These are phyloP conservation scores for Carassius gibelio DNA, from an alignment of 2,113 vertebrate species.

Conservation along the genomic window DNA sequence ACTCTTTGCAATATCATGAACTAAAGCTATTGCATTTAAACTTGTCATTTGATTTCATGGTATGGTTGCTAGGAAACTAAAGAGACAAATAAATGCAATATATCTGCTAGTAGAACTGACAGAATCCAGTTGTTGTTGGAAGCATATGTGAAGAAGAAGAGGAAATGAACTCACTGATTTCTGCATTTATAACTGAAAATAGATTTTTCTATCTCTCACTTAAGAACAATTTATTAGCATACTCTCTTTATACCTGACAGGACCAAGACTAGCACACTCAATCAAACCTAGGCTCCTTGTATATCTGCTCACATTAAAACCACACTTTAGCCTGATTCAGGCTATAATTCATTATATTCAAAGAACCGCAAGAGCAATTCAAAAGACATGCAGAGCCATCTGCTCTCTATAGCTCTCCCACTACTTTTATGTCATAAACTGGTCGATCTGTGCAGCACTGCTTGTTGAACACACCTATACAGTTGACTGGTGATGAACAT, in stretches of 20 bases:
- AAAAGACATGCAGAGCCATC: no score
- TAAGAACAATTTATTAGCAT: not conserved
- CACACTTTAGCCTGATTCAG: not conserved
- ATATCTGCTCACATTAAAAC: not conserved
- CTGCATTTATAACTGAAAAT: not conserved
- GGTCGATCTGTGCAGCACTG: no score
- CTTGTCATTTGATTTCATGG: not conserved
- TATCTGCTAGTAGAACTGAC: not conserved
- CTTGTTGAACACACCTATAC: no score
- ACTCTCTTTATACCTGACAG: not conserved
- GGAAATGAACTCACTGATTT: not conserved
- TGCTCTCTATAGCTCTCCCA: no score
- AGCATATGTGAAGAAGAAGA: not conserved
- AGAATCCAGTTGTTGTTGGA: not conserved
- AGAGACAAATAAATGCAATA: not conserved
- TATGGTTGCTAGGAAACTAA: not conserved
- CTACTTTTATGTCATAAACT: no score
- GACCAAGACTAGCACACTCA: not conserved
- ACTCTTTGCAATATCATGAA: not conserved
- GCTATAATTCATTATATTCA: no score
- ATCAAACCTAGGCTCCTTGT: not conserved
- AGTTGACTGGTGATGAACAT: no score
- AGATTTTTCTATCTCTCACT: no score
- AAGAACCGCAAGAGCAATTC: no score
- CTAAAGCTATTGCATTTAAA: not conserved